phyloP scores from a whole-genome alignment of 2,888 invertebrate genomes.

The Aphidius colemani region DNA sequence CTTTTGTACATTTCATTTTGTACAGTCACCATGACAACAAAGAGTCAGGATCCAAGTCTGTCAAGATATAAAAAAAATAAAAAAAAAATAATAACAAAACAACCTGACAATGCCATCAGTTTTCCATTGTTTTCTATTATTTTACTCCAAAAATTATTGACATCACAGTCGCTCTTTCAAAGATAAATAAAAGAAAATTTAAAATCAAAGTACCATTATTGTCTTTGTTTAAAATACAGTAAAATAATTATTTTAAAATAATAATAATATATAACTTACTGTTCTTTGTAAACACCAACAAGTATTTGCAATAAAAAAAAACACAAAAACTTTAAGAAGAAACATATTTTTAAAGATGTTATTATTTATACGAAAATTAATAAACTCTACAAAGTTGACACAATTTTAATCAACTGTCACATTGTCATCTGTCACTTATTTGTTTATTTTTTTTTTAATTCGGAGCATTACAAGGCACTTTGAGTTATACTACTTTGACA shows the following conservation, averaged over 20 bases:
- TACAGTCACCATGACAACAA: constrained; percentile 33
- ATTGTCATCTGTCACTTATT: not conserved
- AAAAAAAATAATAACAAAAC: not conserved
- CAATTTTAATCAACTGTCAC: constrained; percentile 9
- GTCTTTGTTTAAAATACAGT: not conserved
- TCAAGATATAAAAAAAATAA: constrained; percentile 6
- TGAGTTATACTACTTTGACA: no score
- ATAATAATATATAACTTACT: constrained; percentile 4
- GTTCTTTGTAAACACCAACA: constrained; percentile 4
- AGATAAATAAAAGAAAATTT: constrained; percentile 13
- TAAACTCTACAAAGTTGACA: not conserved
- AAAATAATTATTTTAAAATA: not conserved
- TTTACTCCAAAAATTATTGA: not conserved
- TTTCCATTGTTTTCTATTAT: not conserved
- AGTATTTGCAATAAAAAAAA: not conserved
- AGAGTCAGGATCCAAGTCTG: constrained; percentile 1
- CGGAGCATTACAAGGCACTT: no score
- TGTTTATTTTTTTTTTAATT: no score
- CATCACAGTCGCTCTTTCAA: not conserved
- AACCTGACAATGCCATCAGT: not conserved
- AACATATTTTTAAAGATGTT: constrained; percentile 1
- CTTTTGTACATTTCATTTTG: not conserved
- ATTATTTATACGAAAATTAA: no score
- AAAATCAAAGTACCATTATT: not conserved
- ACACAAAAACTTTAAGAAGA: not conserved